Evolutionary conservation across 2,113 vertebrate genomes (phyloP).

Genomic region (Limnothrissa miodon): DNA sequence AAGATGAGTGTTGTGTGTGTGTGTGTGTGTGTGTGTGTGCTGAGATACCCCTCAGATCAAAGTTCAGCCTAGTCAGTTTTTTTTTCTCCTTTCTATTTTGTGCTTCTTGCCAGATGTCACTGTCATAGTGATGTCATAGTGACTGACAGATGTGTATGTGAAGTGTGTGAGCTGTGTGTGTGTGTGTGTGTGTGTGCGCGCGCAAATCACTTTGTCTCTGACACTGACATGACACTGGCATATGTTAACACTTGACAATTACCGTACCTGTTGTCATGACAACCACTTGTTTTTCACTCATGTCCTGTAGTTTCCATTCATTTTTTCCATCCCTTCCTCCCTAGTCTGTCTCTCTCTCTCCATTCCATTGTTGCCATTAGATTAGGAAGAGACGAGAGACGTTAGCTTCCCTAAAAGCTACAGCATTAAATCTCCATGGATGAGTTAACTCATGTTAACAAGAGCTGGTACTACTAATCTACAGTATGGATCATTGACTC

Average conservation of each 20-base stretch:
- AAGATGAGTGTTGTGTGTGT: background rate
- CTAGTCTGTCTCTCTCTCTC: slow-evolving; percentile 1
- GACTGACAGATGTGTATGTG: background rate
- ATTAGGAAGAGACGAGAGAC: background rate
- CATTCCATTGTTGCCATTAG: background rate
- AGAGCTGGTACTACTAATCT: background rate
- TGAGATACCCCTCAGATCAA: background rate
- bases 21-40: slow-evolving; percentile 7
- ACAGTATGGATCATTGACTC: background rate
- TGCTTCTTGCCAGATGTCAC: background rate
- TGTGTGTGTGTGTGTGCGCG: slow-evolving; percentile 13
- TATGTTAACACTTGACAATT: slow-evolving; percentile 27
- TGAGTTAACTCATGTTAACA: background rate
- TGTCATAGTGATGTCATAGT: background rate
- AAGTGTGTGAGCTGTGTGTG: background rate
- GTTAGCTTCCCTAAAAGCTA: background rate
- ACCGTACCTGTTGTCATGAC: background rate
- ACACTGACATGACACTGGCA: background rate
- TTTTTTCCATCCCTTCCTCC: background rate
- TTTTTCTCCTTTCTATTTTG: background rate
- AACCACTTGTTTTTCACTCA: background rate
- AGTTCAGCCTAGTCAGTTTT: background rate
- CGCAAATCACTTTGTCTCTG: background rate
- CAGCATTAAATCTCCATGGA: background rate
- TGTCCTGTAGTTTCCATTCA: slow-evolving; percentile 21